Percentiles rank a stretch among this genome's conserved stretches.
Conservation (phyloP, 1,140 invertebrate genomes). For the Conus betulinus region DNA sequence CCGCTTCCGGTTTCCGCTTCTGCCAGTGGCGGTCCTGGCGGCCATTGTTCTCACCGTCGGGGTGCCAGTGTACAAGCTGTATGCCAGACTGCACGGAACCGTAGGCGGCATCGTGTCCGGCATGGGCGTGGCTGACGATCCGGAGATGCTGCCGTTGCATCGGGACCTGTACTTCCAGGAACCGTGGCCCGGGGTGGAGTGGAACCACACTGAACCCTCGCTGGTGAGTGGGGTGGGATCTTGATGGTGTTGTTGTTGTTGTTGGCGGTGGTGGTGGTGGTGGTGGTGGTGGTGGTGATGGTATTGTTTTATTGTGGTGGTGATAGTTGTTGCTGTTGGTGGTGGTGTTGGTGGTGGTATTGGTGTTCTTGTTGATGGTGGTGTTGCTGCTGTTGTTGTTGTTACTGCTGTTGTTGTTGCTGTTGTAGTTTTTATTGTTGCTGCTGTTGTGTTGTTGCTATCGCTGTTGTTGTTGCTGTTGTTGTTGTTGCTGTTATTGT, state of each 20-base stretch:
- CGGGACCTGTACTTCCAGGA: slow-evolving; percentile 18
- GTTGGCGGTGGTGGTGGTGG: no score
- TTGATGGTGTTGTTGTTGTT: no score
- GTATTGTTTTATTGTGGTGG: not conserved
- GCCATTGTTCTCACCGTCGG: not conserved
- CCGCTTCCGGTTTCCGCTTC: not conserved
- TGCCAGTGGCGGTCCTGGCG: not conserved
- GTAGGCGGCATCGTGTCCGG: not conserved
- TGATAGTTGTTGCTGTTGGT: no score
- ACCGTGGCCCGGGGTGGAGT: slow-evolving; percentile 18
- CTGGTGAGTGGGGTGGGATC: not conserved
- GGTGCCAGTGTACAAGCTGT: slow-evolving; percentile 11
- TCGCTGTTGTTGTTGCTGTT: no score
- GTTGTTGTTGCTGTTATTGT: no score
- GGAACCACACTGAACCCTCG: not conserved
- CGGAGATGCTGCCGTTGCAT: slow-evolving; percentile 4
- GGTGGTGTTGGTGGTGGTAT: no score
- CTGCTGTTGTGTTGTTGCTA: no score
- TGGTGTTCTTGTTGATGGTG: no score
- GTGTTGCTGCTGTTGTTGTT: no score
- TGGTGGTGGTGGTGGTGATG: not conserved
- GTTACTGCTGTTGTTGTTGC: no score
- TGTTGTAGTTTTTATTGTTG: no score
- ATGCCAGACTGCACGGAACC: not conserved
- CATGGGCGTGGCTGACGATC: not conserved